Evolutionary conservation across 2,888 invertebrate genomes (phyloP).

Genomic region (Lapara coniferarum): DNA sequence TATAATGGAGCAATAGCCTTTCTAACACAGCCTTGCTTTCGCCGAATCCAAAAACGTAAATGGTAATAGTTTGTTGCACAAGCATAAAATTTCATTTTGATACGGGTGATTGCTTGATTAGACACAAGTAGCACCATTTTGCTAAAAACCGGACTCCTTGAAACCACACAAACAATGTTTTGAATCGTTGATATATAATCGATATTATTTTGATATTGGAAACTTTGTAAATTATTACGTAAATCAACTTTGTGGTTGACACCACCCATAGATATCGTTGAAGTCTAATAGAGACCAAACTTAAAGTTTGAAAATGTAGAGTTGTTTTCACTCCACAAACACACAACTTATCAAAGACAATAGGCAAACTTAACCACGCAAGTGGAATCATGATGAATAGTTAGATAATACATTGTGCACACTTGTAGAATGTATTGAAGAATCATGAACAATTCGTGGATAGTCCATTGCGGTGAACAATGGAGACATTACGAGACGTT

Average conservation of each 20-base stretch:
- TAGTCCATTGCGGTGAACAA: constrained; percentile 73
- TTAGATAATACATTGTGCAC: constrained; percentile 14
- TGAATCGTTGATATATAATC: background rate
- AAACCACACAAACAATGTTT: constrained; percentile 26
- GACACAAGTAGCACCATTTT: constrained; percentile 27
- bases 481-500: constrained; percentile 75
- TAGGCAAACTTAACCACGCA: too few species aligned
- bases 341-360: too few species aligned
- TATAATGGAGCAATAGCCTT: constrained; percentile 62
- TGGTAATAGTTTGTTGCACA: constrained; percentile 26
- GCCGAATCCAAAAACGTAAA: constrained; percentile 41
- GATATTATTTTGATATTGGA: too few species aligned
- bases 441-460: constrained; percentile 51
- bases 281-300: too few species aligned
- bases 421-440: constrained; percentile 34
- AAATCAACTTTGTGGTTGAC: too few species aligned
- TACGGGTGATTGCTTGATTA: constrained; percentile 34
- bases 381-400: background rate
- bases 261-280: too few species aligned
- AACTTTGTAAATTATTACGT: too few species aligned
- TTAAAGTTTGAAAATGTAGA: too few species aligned
- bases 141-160: constrained; percentile 7
- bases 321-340: too few species aligned
- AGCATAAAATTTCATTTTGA: constrained; percentile 34
- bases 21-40: constrained; percentile 60